Conservation (phyloP, 2,797 vertebrate species). For the Girardinus metallicus region DNA sequence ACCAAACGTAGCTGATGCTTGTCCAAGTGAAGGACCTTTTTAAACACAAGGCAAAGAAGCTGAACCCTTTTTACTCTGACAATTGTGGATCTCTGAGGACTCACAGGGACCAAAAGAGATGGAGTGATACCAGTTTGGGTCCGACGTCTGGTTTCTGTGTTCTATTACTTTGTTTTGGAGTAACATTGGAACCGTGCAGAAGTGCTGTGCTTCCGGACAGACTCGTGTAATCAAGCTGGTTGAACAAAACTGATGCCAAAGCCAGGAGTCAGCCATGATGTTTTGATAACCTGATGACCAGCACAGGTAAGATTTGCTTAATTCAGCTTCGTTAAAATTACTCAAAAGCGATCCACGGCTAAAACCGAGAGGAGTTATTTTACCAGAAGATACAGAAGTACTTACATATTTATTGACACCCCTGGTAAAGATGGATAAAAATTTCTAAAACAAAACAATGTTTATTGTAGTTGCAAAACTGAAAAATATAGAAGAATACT, state of each 20-base stretch:
- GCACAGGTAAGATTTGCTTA: conserved; percentile 65
- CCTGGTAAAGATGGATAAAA: neutral
- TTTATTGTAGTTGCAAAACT: neutral
- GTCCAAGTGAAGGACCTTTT: conserved; percentile 40
- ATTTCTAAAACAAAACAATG: neutral
- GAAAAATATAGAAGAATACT: neutral
- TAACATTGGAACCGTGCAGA: conserved; percentile 50
- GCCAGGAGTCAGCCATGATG: conserved; percentile 66
- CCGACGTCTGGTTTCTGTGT: conserved; percentile 57
- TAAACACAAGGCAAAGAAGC: conserved; percentile 22
- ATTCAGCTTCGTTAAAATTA: neutral
- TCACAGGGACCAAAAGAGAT: conserved; percentile 50
- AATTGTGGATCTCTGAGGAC: conserved; percentile 50
- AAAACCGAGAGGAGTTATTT: neutral
- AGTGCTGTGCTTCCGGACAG: conserved; percentile 47
- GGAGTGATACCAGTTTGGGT: conserved; percentile 60
- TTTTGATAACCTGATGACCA: conserved; percentile 79
- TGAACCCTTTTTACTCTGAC: conserved; percentile 1
- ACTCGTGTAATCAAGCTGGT: conserved; percentile 26
- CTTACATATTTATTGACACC: neutral
- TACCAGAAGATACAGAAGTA: neutral
- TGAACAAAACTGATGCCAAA: conserved; percentile 68
- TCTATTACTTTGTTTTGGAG: conserved; percentile 55
- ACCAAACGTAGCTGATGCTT: conserved; percentile 34
- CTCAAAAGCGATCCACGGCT: neutral